These are phyloP conservation scores for Andrena haemorrhoa DNA, from an alignment of 2,888 invertebrate species.

Conservation along the genomic window DNA sequence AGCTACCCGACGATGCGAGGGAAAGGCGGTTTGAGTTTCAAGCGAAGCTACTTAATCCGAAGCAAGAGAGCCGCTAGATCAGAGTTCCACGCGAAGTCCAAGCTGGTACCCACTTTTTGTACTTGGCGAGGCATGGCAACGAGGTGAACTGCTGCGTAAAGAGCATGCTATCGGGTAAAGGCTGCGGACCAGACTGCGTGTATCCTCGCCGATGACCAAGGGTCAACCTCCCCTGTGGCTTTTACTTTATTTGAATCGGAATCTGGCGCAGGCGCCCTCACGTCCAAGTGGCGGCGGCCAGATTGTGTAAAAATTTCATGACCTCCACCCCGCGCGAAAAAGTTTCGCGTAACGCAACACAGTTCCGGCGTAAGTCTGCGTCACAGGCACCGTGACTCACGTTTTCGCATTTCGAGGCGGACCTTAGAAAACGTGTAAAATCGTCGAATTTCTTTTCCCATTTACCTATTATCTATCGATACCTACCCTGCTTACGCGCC, in stretches of 20 bases:
- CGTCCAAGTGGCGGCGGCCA: conserved; percentile 1
- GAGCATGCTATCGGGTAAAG: conserved; percentile 78
- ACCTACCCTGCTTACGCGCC: too few species aligned
- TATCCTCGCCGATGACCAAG: conserved; percentile 81
- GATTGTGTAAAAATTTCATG: conserved; percentile 31
- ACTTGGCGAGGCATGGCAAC: conserved; percentile 82
- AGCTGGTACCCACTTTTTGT: conserved; percentile 80
- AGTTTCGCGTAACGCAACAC: neutral
- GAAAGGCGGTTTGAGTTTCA: neutral
- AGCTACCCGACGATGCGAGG: neutral
- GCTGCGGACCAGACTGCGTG: conserved; percentile 75
- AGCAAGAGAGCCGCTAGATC: neutral
- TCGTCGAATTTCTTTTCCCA: too few species aligned
- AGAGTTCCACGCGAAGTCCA: neutral
- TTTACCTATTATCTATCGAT: too few species aligned
- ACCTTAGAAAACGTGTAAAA: too few species aligned
- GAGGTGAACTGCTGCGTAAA: conserved; percentile 82
- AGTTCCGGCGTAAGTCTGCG: neutral
- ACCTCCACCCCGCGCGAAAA: neutral
- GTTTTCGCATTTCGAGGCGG: too few species aligned
- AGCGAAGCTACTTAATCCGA: neutral
- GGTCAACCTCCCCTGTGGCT: conserved; percentile 81
- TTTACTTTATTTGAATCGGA: conserved; percentile 68
- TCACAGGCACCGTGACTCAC: neutral
- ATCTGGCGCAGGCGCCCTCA: conserved; percentile 72